Evolutionary conservation across 2,797 vertebrate species (phyloP), one percentile per base, ranked within the genome.

Genomic region (Epinephelus awoara): DNA sequence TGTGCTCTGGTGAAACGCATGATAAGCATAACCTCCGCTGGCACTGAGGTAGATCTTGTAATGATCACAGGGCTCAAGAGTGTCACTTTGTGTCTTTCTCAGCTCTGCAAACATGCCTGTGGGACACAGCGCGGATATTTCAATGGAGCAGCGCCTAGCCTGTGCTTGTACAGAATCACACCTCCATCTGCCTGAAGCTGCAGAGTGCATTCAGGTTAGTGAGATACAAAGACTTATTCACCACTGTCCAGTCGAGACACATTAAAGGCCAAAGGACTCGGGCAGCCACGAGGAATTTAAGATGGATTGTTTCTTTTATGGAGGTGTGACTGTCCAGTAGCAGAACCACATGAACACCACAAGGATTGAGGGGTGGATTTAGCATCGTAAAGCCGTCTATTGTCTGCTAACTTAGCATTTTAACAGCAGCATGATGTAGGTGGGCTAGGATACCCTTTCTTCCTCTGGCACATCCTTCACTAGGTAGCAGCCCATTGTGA

Each of bases 401-500:
- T 92, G 87, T 88, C 75, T 84, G 75, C 78, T 62, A 84, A 86
- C 70, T 83, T 90, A 52, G 62, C 80, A 77, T 87, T 90, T 85
- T 80, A 87, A 78, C 72, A 71, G 80, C 65, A 62, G 85, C 72
- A 77, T 75, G 72, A 78, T 82, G 79, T 77, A 85, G 87, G 82
- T 90, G 80, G 81, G 77, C 73, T 49, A 49, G 64, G 44, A 86
- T 44, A 77, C 69, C 69, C 50, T 79, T 75, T 88, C 86, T 75
- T 85, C 74, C 67, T 81, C 73, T 78, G 79, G 82, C 83, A 88
- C 84, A 88, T 90, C 66, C 75, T 76, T 85, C n/a, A 42, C 74
- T 75, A 79, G 84, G 85, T 87, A 88, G 74, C 85, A 75, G 59
- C 54, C 68, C 72, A 89, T 87, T 92, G 80, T 85, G 75, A 84